Base-by-base conservation (phyloP, 2,888 invertebrate species). In the Agonum fuliginosum region DNA sequence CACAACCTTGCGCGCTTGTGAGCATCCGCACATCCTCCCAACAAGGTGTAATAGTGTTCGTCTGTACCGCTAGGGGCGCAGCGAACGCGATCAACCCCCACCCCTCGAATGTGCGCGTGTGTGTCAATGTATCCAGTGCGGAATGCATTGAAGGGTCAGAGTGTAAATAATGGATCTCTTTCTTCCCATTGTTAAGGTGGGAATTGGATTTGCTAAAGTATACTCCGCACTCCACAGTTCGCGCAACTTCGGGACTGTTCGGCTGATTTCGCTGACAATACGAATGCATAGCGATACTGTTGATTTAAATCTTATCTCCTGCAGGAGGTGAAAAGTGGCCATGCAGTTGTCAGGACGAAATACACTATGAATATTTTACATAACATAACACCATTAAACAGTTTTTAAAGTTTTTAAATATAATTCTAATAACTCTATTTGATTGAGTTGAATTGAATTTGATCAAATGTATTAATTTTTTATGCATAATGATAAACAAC, bases 131-230 rank as follows among this genome's bases (percentile, higher is more conserved):
- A 80, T 79, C 80, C 81, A 79, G 78, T 74, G 51, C 51, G 62
- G 70, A 65, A 70, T 70, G 80, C 79, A 80, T 79, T 81, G 81
- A 82, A 82, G 82, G 83, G 83, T 83, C 83, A 82, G 81, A 82
- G 80, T 83, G 85, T 85, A 85, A 85, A 85, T 85, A 85, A 85
- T 84, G 84, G 83, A 84, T 84, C 83, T 84, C 83, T 83, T 84
- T 83, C 83, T 82, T 83, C 79, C 84, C 81, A 85, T 85, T 84
- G 84, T 85, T 82, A 83, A 83, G 83, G 83, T 83, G 82, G 82
- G 84, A 85, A 85, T 85, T 84, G 85, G 83, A 84, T 85, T 85
- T 84, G 81, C 80, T 82, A 81, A 80, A 80, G 81, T 79, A 80
- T 81, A 80, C 80, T 78, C 79, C 65, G 12, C 65, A 41, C 54